Base-by-base conservation (phyloP, 2,797 vertebrate genomes). In the Tadarida brasiliensis region DNA sequence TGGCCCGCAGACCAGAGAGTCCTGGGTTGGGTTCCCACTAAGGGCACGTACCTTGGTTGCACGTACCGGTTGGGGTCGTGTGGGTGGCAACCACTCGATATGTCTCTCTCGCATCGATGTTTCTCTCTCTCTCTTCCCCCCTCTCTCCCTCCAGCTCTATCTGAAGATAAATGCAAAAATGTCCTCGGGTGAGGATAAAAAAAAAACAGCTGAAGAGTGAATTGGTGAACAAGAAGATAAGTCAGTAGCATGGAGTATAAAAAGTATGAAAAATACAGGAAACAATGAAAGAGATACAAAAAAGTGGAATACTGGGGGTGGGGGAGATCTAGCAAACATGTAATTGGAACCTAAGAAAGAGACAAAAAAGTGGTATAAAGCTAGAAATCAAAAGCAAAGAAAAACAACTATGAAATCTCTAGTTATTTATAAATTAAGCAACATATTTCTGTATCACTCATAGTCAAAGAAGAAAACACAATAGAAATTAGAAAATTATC, bases 401-500 rank as follows among this genome's bases (percentile, higher is more conserved):
- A 51, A 6, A 90, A n/a, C 56, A 74, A 39, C 20, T 54, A 30
- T 65, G 73, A 87, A 83, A 80, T 47, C 17, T 35, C 12, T 4
- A 86, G 68, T 39, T 86, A 93, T 56, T 85, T 85, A 24, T 76
- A 70, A 70, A 65, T 74, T 76, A 68, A 35, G 30, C 26, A 95
- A 80, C 20, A 20, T 84, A 95, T 2, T 84, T 83, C 33, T 84
- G n/a, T 19, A 78, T 88, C 14, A 33, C 7, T 76, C n/a, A 65
- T 11, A 8, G 6, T 90, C 80, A 86, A 95, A 89, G 49, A 90
- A 59, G 3, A 94, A 77, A 86, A 71, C 24, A 83, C 39, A 87
- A 61, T 30, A 11, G 26, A 76, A 94, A 94, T 35, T 63, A n/a
- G 44, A 82, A 80, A 71, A 76, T 76, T 84, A 63, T 65, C 30